A percentile compares a stretch with the other conserved stretches of the same genome.
phyloP scores from a whole-genome alignment of 2,113 vertebrate species.

The Mobula hypostoma region DNA sequence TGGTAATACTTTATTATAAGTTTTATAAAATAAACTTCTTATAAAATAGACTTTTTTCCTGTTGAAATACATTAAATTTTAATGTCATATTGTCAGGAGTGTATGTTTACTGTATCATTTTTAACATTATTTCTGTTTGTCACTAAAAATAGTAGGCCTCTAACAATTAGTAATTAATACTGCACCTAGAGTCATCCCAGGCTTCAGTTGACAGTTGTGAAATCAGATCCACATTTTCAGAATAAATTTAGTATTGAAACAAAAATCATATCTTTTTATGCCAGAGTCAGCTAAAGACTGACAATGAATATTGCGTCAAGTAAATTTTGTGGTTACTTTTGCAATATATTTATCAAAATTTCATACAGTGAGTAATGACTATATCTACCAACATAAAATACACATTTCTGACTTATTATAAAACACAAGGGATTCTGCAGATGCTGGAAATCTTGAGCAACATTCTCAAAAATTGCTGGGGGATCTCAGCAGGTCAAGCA shows the following conservation, averaged over 20 bases:
- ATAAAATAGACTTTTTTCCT: no score
- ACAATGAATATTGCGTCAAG: background rate
- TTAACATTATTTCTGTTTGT: background rate
- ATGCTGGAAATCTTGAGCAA: no score
- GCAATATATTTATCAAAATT: background rate
- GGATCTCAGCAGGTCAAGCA: no score
- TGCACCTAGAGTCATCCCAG: background rate
- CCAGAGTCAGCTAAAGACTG: background rate
- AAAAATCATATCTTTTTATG: background rate
- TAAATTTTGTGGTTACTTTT: background rate
- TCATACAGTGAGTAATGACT: background rate
- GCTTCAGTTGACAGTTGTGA: background rate
- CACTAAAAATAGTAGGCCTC: background rate
- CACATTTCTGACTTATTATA: background rate
- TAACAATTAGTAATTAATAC: no score
- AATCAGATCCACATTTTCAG: background rate
- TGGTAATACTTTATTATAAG: no score
- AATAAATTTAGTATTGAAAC: background rate
- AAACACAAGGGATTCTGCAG: no score
- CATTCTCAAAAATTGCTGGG: no score
- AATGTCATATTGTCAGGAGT: background rate
- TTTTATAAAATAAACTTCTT: no score
- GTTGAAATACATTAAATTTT: background rate
- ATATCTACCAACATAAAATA: background rate
- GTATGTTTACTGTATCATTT: background rate